Conservation (phyloP, 92 coral and sea anemone species). For the Epizoanthus ramosus region DNA sequence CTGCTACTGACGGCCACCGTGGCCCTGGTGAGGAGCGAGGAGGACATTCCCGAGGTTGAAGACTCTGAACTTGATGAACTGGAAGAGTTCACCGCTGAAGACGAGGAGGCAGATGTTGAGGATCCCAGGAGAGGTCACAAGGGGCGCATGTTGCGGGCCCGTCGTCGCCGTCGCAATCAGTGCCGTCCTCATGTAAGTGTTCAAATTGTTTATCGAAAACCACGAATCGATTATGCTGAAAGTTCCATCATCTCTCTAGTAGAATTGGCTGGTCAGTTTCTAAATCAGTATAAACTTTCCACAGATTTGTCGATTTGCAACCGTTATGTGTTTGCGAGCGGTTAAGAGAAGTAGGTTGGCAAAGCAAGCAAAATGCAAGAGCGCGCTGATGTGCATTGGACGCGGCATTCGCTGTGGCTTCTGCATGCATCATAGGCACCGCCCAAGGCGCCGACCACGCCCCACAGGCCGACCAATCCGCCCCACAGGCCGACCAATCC, state of each 20-base stretch:
- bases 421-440: neutral
- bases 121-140: neutral
- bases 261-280: neutral
- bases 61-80: conserved; percentile 15
- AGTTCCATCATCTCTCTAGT: neutral
- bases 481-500: no score
- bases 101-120: neutral
- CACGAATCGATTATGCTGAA: no score
- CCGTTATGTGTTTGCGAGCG: neutral
- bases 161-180: neutral
- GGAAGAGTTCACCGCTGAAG: conserved; percentile 3
- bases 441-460: neutral
- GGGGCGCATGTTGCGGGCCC: neutral
- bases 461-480: neutral
- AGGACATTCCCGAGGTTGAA: conserved; percentile 6
- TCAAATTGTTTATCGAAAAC: no score
- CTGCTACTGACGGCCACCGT: conserved; percentile 52
- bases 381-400: neutral
- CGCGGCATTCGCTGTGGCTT: neutral
- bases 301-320: neutral
- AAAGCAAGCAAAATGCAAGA: neutral
- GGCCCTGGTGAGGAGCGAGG: conserved; percentile 56
- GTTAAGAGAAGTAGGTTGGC: neutral
- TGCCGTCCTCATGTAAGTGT: neutral
- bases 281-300: neutral